phyloP scores from a whole-genome alignment of 2,797 vertebrate species.

The Spatula clypeata region DNA sequence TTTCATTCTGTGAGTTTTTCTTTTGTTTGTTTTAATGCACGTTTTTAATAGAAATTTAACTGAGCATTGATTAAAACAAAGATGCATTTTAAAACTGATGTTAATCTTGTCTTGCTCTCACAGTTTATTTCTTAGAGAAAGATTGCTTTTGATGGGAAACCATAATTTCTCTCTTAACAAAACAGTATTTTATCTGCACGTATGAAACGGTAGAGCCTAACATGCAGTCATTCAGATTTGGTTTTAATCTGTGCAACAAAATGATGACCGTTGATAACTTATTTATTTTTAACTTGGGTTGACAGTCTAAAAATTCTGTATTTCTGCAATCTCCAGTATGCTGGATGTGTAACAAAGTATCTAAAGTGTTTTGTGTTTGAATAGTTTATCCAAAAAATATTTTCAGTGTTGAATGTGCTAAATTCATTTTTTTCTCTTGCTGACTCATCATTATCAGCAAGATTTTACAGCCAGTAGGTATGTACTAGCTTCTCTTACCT shows the following conservation, averaged over 20 bases:
- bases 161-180: background rate
- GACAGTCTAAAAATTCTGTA: background rate
- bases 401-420: background rate
- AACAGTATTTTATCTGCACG: background rate
- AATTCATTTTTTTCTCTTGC: background rate
- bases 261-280: background rate
- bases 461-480: background rate
- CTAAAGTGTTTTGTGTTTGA: background rate
- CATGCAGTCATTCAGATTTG: background rate
- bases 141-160: background rate
- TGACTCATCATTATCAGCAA: background rate
- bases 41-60: background rate
- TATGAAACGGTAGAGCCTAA: background rate
- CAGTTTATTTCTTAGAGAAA: background rate
- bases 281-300: background rate
- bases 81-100: background rate
- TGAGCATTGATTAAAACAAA: background rate
- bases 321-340: accelerated
- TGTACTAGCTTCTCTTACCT: background rate
- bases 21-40: too few species aligned
- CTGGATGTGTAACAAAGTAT: background rate
- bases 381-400: background rate
- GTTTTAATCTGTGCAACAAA: background rate
- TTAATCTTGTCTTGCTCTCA: background rate
- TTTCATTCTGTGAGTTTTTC: background rate